Evolutionary conservation across 2,113 vertebrate genomes (phyloP).

Genomic region (Coryphaenoides rupestris): DNA sequence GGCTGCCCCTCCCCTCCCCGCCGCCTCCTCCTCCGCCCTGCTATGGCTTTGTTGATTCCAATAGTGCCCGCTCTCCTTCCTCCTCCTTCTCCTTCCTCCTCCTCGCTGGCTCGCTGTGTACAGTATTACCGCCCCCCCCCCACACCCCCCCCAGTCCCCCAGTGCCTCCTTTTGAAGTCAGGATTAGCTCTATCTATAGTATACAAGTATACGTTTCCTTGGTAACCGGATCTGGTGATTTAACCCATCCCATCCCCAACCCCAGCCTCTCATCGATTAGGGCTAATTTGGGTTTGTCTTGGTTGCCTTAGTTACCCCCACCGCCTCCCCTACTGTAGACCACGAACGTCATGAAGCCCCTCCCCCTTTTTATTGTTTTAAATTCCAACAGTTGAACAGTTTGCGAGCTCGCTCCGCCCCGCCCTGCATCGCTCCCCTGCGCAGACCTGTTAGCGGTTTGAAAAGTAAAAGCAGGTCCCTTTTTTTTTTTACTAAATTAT

Average conservation of each 20-base stretch:
- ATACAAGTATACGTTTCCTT: conserved; percentile 26
- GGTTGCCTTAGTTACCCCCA: conserved; percentile 61
- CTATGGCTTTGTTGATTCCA: conserved; percentile 29
- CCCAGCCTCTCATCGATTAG: conserved; percentile 46
- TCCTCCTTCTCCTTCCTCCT: no score
- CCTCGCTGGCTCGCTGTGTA: no score
- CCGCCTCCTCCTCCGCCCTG: no score
- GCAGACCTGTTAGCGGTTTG: conserved; percentile 24
- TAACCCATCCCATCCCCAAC: conserved; percentile 53
- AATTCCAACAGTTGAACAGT: conserved; percentile 24
- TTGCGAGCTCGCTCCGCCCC: no score
- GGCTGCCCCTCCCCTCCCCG: neutral
- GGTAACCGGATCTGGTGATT: conserved; percentile 45
- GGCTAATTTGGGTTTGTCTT: conserved; percentile 57
- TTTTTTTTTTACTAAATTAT: no score
- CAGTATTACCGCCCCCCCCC: no score
- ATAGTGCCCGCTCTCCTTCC: conserved; percentile 13
- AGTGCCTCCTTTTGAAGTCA: conserved; percentile 49
- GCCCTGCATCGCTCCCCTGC: neutral
- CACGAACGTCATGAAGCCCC: neutral
- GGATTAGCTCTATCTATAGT: conserved; percentile 40
- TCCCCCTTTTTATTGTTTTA: conserved; percentile 12
- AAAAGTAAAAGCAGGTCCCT: conserved; percentile 26
- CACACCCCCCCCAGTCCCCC: conserved; percentile 5
- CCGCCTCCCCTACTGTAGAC: conserved; percentile 24